Conservation (phyloP, 2,113 vertebrate genomes). For the Syngnathoides biaculeatus region DNA sequence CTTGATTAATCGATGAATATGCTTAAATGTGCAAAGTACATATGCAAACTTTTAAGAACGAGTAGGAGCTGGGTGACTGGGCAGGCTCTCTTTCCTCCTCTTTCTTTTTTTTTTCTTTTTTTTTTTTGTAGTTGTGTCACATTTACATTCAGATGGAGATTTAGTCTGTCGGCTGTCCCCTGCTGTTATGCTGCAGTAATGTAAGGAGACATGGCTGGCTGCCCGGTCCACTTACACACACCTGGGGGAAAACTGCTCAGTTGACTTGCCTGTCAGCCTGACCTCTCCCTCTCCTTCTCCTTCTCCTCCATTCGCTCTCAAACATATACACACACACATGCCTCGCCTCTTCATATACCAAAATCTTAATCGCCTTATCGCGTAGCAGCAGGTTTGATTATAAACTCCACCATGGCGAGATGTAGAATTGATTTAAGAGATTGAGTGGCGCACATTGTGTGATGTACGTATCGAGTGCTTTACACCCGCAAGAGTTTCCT, state of each 20-base stretch:
- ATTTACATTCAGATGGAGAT: conserved; percentile 74
- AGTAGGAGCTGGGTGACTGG: conserved; percentile 51
- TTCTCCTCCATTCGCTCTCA: background rate
- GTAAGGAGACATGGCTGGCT: conserved; percentile 68
- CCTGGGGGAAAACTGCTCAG: conserved; percentile 64
- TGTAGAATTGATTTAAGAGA: conserved; percentile 41
- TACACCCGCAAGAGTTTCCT: conserved; percentile 14
- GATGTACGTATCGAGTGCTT: conserved; percentile 9
- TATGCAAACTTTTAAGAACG: background rate
- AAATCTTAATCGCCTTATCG: conserved; percentile 61
- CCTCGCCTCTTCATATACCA: conserved; percentile 17
- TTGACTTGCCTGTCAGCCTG: conserved; percentile 50
- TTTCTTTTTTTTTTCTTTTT: background rate
- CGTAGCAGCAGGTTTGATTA: conserved; percentile 40
- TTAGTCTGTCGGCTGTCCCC: conserved; percentile 65
- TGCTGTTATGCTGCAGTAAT: conserved; percentile 68
- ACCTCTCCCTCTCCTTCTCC: conserved; percentile 13
- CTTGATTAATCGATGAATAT: background rate
- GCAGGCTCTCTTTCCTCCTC: background rate
- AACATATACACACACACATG: background rate
- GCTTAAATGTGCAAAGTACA: conserved; percentile 3
- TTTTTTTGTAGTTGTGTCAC: conserved; percentile 77
- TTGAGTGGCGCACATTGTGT: conserved; percentile 19
- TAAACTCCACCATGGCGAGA: conserved; percentile 37
- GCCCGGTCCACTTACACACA: conserved; percentile 68